Evolutionary conservation across 2,888 invertebrate species (phyloP).

Genomic region (Chaitophorus viminalis): DNA sequence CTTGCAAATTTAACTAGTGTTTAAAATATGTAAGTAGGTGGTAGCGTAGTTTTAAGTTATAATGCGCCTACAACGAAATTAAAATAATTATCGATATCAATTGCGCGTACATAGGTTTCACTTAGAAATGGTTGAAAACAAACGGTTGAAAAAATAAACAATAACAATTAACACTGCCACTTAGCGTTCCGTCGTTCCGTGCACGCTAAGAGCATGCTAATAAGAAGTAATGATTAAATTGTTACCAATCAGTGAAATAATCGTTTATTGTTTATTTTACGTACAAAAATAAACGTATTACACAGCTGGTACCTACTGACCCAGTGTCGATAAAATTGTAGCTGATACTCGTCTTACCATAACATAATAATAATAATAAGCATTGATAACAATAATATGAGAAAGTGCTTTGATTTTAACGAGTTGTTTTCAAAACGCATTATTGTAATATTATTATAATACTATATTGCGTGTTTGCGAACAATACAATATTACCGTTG

Average conservation of each 20-base stretch:
- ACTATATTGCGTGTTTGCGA: not conserved
- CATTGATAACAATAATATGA: no score
- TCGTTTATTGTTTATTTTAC: not conserved
- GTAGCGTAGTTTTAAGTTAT: not conserved
- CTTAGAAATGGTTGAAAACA: not conserved
- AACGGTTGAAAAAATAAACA: no score
- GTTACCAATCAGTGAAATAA: not conserved
- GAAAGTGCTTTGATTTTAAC: not conserved
- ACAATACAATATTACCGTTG: not conserved
- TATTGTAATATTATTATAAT: not conserved
- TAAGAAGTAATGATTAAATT: not conserved
- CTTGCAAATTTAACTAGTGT: not conserved
- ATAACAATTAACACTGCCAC: not conserved
- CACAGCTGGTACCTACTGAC: not conserved
- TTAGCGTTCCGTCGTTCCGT: not conserved
- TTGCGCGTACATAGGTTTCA: not conserved
- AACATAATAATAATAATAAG: not conserved
- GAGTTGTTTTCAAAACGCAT: constrained; percentile 3
- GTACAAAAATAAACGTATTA: not conserved
- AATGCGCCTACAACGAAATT: not conserved
- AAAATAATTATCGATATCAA: not conserved
- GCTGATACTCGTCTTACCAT: not conserved
- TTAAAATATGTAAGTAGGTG: not conserved
- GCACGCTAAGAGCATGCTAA: not conserved
- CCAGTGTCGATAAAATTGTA: not conserved